Evolutionary conservation across 2,113 vertebrate genomes (phyloP).

Genomic region (Corythoichthys intestinalis): DNA sequence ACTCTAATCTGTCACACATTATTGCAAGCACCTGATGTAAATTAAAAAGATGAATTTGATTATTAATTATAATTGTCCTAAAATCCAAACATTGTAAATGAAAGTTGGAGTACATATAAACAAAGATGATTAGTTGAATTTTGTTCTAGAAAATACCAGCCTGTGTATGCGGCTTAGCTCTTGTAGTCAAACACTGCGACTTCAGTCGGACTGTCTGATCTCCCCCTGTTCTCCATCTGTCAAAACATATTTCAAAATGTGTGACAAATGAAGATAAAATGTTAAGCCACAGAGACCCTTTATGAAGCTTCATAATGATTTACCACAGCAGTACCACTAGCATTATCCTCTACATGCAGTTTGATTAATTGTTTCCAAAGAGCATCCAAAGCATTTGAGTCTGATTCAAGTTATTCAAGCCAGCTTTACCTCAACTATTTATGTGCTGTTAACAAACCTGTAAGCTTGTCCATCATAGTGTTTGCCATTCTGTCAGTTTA

Average conservation of each 20-base stretch:
- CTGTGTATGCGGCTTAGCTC: conserved; percentile 17
- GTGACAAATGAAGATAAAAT: neutral
- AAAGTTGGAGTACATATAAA: conserved; percentile 29
- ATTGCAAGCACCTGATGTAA: conserved; percentile 12
- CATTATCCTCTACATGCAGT: neutral
- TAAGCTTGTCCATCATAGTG: neutral
- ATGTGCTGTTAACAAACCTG: neutral
- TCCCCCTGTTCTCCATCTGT: conserved; percentile 4
- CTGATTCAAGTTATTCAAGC: neutral
- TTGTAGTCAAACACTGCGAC: neutral
- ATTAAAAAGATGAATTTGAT: conserved; percentile 11
- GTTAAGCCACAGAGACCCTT: neutral
- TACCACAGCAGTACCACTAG: neutral
- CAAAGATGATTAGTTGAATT: conserved; percentile 18
- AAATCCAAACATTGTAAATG: conserved; percentile 26
- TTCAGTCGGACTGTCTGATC: neutral
- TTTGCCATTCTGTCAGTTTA: neutral
- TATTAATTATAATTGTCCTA: conserved; percentile 21
- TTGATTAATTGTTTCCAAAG: neutral
- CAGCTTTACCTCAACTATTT: neutral
- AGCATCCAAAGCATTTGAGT: neutral
- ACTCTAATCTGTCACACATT: conserved; percentile 20
- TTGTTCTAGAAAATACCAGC: conserved; percentile 18
- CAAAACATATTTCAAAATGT: neutral
- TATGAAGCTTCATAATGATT: neutral